phyloP scores from a whole-genome alignment of 2,888 invertebrate genomes.

The Miltochrista miniata region DNA sequence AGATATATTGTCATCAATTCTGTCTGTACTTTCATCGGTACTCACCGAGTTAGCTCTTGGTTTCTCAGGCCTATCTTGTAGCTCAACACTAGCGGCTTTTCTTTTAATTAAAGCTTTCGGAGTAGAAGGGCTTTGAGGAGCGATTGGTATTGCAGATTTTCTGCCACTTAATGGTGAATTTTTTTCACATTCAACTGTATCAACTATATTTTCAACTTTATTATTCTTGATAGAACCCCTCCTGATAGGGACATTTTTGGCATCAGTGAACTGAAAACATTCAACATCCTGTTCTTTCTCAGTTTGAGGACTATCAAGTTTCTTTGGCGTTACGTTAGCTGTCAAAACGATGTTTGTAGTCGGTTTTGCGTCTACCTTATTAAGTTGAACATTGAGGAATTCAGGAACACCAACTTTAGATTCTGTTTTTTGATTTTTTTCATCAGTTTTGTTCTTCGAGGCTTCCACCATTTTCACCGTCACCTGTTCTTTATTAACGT shows the following conservation, averaged over 20 bases:
- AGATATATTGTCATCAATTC: slow-evolving; percentile 74
- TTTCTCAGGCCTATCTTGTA: slow-evolving; percentile 73
- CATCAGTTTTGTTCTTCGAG: slow-evolving; percentile 68
- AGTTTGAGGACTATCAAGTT: slow-evolving; percentile 62
- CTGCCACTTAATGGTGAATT: slow-evolving; percentile 49
- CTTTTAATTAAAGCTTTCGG: slow-evolving; percentile 80
- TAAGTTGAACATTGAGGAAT: slow-evolving; percentile 88
- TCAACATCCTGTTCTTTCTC: slow-evolving; percentile 58
- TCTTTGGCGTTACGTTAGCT: slow-evolving; percentile 83
- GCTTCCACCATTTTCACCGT: slow-evolving; percentile 50
- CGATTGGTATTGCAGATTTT: slow-evolving; percentile 44
- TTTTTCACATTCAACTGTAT: slow-evolving; percentile 55
- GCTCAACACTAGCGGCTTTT: slow-evolving; percentile 82
- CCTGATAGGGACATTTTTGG: slow-evolving; percentile 46
- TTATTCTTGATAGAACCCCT: slow-evolving; percentile 51
- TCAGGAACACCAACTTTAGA: slow-evolving; percentile 82
- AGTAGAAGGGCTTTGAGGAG: slow-evolving; percentile 67
- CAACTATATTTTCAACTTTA: slow-evolving; percentile 52
- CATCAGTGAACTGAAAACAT: slow-evolving; percentile 51
- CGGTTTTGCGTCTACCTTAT: slow-evolving; percentile 86
- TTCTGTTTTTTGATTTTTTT: slow-evolving; percentile 59
- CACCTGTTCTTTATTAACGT: slow-evolving; percentile 78
- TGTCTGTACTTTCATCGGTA: slow-evolving; percentile 73
- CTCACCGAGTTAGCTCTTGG: slow-evolving; percentile 68
- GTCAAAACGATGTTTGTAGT: slow-evolving; percentile 86